Evolutionary conservation across 2,888 invertebrate species (phyloP).

Genomic region (Andrena marginata): DNA sequence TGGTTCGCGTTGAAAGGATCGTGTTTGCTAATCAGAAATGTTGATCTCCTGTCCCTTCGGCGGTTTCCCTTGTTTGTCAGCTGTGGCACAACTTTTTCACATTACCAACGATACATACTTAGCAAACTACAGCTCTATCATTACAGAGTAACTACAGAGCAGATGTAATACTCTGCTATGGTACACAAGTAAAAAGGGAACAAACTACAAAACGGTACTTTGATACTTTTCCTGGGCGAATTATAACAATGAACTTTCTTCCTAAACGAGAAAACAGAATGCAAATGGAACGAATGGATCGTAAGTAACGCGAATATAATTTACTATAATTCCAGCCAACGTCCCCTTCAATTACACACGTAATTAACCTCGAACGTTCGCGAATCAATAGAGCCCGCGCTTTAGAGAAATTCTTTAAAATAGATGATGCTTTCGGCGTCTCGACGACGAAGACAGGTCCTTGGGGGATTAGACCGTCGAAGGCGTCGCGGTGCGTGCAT

Average conservation of each 20-base stretch:
- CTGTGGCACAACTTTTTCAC: neutral
- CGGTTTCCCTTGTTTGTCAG: neutral
- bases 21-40: slow-evolving; percentile 33
- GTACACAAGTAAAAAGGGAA: too few species aligned
- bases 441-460: neutral
- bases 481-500: slow-evolving; percentile 35
- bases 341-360: neutral
- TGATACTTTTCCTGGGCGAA: too few species aligned
- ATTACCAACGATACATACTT: neutral
- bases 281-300: neutral
- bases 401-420: neutral
- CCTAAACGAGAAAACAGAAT: too few species aligned
- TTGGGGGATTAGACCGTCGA: slow-evolving; percentile 22
- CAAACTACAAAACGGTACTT: neutral
- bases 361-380: neutral
- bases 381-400: neutral
- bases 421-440: neutral
- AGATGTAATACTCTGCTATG: too few species aligned
- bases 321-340: neutral
- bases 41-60: neutral
- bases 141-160: too few species aligned
- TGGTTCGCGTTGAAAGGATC: neutral
- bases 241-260: too few species aligned
- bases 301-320: slow-evolving; percentile 4
- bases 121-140: neutral